These are phyloP conservation scores for Dorcus hopei DNA, from an alignment of 2,888 invertebrate species.

Conservation along the genomic window DNA sequence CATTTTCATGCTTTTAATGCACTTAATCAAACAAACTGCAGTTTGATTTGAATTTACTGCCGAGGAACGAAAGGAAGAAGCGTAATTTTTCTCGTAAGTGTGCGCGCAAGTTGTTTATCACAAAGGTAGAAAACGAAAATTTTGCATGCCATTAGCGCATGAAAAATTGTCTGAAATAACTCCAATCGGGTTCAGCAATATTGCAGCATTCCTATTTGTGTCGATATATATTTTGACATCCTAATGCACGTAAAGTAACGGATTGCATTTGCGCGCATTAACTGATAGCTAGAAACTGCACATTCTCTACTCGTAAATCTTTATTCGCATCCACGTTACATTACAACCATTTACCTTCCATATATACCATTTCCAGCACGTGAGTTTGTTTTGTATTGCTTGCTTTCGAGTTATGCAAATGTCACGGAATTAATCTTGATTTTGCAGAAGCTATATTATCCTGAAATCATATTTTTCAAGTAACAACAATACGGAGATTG, in stretches of 20 bases:
- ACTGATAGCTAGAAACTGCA: slow-evolving; percentile 17
- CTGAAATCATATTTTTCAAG: too few species aligned
- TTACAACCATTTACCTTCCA: slow-evolving; percentile 13
- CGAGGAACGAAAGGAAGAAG: too few species aligned
- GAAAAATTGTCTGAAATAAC: slow-evolving; percentile 7
- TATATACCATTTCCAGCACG: neutral
- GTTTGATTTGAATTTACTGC: too few species aligned
- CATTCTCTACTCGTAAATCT: slow-evolving; percentile 23
- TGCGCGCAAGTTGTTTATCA: slow-evolving; percentile 10
- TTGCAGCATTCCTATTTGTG: slow-evolving; percentile 16
- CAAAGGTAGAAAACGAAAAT: slow-evolving; percentile 9
- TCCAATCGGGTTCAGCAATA: slow-evolving; percentile 4
- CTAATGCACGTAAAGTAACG: slow-evolving; percentile 23
- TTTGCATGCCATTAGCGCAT: slow-evolving; percentile 11
- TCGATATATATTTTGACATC: slow-evolving; percentile 21
- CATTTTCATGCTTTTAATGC: too few species aligned
- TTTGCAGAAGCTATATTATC: too few species aligned
- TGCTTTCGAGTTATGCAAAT: too few species aligned
- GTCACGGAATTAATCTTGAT: too few species aligned
- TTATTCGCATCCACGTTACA: slow-evolving; percentile 20
- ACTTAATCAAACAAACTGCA: too few species aligned
- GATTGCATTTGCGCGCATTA: slow-evolving; percentile 23
- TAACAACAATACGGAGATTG: too few species aligned
- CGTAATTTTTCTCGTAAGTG: too few species aligned
- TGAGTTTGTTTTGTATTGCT: too few species aligned